Base-by-base conservation (phyloP, 2,888 invertebrate species). In the Drosophila basisetae region DNA sequence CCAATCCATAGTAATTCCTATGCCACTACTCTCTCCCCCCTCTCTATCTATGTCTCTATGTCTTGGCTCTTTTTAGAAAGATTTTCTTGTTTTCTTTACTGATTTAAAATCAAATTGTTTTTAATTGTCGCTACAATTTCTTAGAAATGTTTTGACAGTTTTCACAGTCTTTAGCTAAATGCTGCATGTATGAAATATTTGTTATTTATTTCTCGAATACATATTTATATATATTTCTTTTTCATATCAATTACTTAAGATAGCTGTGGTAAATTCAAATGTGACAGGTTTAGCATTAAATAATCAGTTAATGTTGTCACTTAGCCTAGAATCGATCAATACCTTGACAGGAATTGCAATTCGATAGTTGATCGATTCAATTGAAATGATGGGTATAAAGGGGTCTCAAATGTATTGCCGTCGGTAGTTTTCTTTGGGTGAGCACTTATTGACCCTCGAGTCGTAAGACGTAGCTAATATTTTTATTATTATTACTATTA, bases 101-200 rank as follows among this genome's bases (percentile, higher is more conserved):
- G 80, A 84, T 87, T 85, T 86, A 6, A 86, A 89, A 85, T 85
- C 82, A 89, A 89, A 89, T 87, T 75, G 82, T 76, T 84, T 89
- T 87, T 85, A 84, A 87, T 89, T 85, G 82, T 84, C 68, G 72
- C 76, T 64, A 37, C 73, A 58, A 68, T 77, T 86, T 80, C 87
- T 54, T 22, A 56, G 81, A 90, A 89, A 74, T 89, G 73, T 89
- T 84, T 76, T 81, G 84, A 89, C 86, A 86, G 61, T 61, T 73
- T 43, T 49, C 30, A 22, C 50, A 41, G 39, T 33, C 25, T 22
- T 28, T 13, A n/a, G 30, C 53, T 49, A 22, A 53, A 39, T 22
- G 43, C 13, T 35, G 49, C 39, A 68, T 47, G 61, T 41, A 53
- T 62, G 72, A 52, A 1, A 41, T n/a, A 41, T 22, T 25, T 22